Percentiles rank a stretch among this genome's conserved stretches.
phyloP scores from a whole-genome alignment of 2,888 invertebrate genomes.

The Actias luna region DNA sequence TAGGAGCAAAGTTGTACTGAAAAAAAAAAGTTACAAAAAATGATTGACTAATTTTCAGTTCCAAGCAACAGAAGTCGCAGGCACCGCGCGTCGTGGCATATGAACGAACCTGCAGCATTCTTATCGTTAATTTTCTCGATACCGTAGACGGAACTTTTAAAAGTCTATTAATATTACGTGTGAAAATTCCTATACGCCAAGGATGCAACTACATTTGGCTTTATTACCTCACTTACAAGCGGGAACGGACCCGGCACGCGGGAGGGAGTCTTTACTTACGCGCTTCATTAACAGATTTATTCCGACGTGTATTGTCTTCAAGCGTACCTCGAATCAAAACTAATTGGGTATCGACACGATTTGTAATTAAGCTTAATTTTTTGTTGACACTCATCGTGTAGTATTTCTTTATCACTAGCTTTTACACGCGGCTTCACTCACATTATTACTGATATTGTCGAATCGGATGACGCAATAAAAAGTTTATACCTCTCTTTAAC shows the following conservation, averaged over 20 bases:
- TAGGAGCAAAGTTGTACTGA: too few species aligned
- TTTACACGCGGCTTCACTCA: too few species aligned
- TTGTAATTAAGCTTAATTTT: background rate
- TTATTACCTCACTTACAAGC: background rate
- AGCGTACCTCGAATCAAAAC: background rate
- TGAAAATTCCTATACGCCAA: conserved; percentile 27
- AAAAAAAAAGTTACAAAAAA: too few species aligned
- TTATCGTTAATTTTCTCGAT: conserved; percentile 24
- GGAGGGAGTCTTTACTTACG: background rate
- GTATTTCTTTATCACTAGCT: too few species aligned
- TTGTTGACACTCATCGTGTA: background rate
- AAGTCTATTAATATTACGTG: conserved; percentile 36
- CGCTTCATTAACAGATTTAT: background rate
- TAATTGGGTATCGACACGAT: background rate
- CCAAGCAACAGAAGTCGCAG: too few species aligned
- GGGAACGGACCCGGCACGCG: background rate
- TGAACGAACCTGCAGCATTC: conserved; percentile 14
- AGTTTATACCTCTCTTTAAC: too few species aligned
- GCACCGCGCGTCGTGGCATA: background rate
- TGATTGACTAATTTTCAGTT: too few species aligned
- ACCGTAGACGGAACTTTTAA: conserved; percentile 14
- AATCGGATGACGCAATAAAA: too few species aligned
- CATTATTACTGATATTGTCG: too few species aligned
- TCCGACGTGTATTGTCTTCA: background rate
- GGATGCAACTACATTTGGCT: conserved; percentile 17